Evolutionary conservation across 2,888 invertebrate species (phyloP).

Genomic region (Clivina fossor): DNA sequence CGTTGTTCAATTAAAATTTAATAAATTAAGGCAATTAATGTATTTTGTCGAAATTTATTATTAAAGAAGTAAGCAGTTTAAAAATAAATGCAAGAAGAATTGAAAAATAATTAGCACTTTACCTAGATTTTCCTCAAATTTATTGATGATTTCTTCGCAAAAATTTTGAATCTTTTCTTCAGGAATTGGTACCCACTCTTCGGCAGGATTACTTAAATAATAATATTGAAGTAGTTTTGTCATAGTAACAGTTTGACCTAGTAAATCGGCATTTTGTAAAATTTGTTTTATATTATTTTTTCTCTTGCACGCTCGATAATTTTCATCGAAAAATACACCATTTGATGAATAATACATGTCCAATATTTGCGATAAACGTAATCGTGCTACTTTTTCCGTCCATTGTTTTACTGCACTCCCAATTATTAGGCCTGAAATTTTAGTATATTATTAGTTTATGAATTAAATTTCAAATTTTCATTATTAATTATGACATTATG

Average conservation of each 20-base stretch:
- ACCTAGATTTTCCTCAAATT: conserved; percentile 59
- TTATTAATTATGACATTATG: no score
- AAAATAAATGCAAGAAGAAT: no score
- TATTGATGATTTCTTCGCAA: conserved; percentile 54
- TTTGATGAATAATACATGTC: conserved; percentile 70
- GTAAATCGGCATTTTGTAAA: conserved; percentile 36
- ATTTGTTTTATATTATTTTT: conserved; percentile 53
- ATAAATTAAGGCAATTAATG: no score
- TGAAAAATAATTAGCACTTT: no score
- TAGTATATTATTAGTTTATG: no score
- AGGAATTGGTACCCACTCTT: conserved; percentile 39
- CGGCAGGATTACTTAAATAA: conserved; percentile 41
- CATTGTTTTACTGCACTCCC: conserved; percentile 57
- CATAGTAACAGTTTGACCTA: conserved; percentile 46
- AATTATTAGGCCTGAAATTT: conserved; percentile 58
- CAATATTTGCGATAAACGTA: conserved; percentile 63
- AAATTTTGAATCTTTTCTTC: conserved; percentile 56
- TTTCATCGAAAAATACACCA: conserved; percentile 60
- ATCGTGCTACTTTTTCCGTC: conserved; percentile 55
- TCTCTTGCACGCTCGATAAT: conserved; percentile 62
- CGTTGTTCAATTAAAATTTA: no score
- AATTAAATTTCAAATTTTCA: no score
- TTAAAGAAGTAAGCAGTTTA: no score
- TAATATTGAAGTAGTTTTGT: conserved; percentile 46
- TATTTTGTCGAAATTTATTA: no score